phyloP scores from a whole-genome alignment of 2,888 invertebrate genomes.

The Macrophya annulata region DNA sequence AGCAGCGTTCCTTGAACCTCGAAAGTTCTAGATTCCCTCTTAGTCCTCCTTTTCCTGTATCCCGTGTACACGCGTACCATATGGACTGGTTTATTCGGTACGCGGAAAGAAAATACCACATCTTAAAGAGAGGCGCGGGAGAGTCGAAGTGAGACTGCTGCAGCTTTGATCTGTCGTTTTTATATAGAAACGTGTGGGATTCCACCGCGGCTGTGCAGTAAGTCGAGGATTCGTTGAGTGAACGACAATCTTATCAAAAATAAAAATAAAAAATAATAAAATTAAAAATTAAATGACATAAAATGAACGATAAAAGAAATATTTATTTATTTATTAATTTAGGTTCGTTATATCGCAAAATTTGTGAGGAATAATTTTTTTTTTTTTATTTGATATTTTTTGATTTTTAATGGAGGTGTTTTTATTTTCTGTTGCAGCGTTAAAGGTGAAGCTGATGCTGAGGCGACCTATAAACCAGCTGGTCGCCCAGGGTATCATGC shows the following conservation, averaged over 20 bases:
- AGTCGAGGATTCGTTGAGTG: slow-evolving; percentile 35
- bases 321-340: not conserved
- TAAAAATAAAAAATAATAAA: not conserved
- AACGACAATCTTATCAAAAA: not conserved
- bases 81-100: slow-evolving; percentile 67
- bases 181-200: slow-evolving; percentile 62
- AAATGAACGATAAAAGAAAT: not conserved
- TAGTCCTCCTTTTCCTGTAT: slow-evolving; percentile 40
- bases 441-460: slow-evolving; percentile 98
- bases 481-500: slow-evolving; percentile 99
- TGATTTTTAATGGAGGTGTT: slow-evolving; percentile 34
- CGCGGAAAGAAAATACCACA: slow-evolving; percentile 67
- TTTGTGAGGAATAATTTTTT: not conserved
- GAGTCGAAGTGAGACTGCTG: slow-evolving; percentile 57
- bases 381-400: too few species aligned
- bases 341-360: not conserved
- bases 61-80: slow-evolving; percentile 60
- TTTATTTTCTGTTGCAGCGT: slow-evolving; percentile 86
- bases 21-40: slow-evolving; percentile 38
- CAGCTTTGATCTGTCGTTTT: slow-evolving; percentile 69
- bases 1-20: slow-evolving; percentile 45
- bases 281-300: not conserved
- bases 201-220: slow-evolving; percentile 38
- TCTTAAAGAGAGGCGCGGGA: slow-evolving; percentile 39
- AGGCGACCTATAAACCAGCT: slow-evolving; percentile 96